Base-by-base conservation (phyloP, 2,888 invertebrate genomes). In the Caenorhabditis parvicauda region DNA sequence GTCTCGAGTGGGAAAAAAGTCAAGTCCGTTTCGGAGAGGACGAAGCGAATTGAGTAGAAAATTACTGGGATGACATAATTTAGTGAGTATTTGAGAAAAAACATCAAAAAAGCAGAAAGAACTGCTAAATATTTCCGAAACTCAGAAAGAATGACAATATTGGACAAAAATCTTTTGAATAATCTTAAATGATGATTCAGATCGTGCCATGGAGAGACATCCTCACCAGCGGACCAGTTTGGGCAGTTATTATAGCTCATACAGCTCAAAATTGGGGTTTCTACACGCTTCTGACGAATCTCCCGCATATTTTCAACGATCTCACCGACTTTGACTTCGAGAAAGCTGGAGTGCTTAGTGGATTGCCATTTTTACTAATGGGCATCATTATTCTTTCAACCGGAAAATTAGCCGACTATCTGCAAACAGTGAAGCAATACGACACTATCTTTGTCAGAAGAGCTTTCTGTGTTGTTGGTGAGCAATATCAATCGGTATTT, bases 321-420 rank as follows among this genome's bases (percentile, higher is more conserved):
- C 77, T 82, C 3, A 76, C 83, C n/a, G 58, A 67, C 32, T 74
- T 70, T 41, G 54, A 74, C 37, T 42, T 74, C 48, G 64, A 72
- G 38, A 72, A 72, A 59, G 89, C 91, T 6, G 92, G 92, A 2
- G 88, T 89, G 79, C 82, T 91, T 50, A 88, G 92, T 0, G 91
- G 91, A 0, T 84, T 92, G 41, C 93, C 93, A 0, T 93, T 93
- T 81, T 82, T 92, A 19, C 88, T 89, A 0, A 92, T 93, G 91
- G 89, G 90, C 0, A 84, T 90, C 28, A 86, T 89, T 21, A 84
- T 92, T 6, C 89, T 89, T 75, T 83, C 88, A 64, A 88, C 90
- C 0, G 93, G 93, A 0, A 88, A 90, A 64, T 77, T 90, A 21
- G 91, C 92, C 0, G 93, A 93, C 84, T 87, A 87, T 86, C 82